Base-by-base conservation (phyloP, 2,797 vertebrate genomes). In the Oreochromis grahami region DNA sequence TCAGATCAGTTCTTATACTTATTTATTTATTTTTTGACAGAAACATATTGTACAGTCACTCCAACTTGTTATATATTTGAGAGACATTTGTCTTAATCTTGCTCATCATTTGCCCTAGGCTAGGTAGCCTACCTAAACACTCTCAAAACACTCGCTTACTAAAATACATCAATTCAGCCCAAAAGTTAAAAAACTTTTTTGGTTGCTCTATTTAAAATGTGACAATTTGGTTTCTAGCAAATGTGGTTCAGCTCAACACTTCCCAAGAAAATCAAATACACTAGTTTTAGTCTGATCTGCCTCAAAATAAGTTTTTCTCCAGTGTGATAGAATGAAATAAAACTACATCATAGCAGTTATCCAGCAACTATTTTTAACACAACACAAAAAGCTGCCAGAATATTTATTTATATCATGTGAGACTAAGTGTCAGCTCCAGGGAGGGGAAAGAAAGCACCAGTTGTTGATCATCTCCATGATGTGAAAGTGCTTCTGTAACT, bases 401-500 rank as follows among this genome's bases (percentile, higher is more conserved):
- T 85, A 83, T 90, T 89, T 78, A 15, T 48, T 17, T 68, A 84
- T 72, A 51, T 74, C 72, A 88, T 65, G 76, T 83, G 86, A 80
- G 77, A 72, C 41, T 38, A 76, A 84, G 19, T 5, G 32, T 51
- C 80, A 63, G 82, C 76, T 51, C 63, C 34, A 17, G 45, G 56
- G 48, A 77, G 21, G 19, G 81, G 80, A 56, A 84, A 58, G 84
- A 88, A 74, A 74, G 41, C 58, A 38, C 55, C 86, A 86, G 88
- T 90, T 87, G 84, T 65, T 84, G 90, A 87, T 85, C 90, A 95
- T 94, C 89, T 70, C 52, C 19, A 68, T 92, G 89, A 72, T 92
- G 89, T 91, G 91, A 92, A 94, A 94, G 87, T 77, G 56, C 52
- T 72, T 81, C 55, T 84, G 90, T 91, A 94, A 92, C 83, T 76